These are phyloP conservation scores for Drosophila guanche DNA, from an alignment of 1,140 invertebrate genomes.

Conservation along the genomic window DNA sequence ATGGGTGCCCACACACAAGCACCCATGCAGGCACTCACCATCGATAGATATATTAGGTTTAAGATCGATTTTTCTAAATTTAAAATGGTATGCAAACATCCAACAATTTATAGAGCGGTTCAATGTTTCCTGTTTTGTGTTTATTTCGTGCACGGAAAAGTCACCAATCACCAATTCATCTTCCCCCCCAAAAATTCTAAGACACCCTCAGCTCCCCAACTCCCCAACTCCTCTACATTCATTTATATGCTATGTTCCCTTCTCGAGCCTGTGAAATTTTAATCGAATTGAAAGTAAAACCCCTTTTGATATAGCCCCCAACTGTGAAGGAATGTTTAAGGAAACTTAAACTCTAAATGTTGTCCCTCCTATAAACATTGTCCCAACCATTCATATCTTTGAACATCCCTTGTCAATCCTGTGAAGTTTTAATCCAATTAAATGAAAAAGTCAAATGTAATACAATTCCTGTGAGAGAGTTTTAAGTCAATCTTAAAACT, in stretches of 20 bases:
- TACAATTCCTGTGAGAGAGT: constrained; percentile 47
- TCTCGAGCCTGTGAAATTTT: constrained; percentile 23
- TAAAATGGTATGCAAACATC: constrained; percentile 72
- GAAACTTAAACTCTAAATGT: not conserved
- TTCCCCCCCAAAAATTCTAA: not conserved
- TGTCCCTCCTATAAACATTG: not conserved
- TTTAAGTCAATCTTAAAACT: constrained; percentile 24
- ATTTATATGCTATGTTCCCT: not conserved
- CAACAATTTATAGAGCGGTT: constrained; percentile 81
- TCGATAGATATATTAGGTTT: constrained; percentile 64
- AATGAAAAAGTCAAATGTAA: constrained; percentile 47
- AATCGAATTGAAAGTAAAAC: constrained; percentile 38
- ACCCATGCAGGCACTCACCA: constrained; percentile 44
- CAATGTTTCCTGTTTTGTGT: constrained; percentile 79
- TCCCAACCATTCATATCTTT: not conserved
- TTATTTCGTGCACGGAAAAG: constrained; percentile 71
- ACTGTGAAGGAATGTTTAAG: constrained; percentile 11
- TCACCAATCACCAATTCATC: constrained; percentile 55
- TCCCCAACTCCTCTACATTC: not conserved
- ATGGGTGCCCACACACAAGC: constrained; percentile 8
- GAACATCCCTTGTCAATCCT: not conserved
- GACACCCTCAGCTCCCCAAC: no score
- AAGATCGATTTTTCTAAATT: constrained; percentile 64
- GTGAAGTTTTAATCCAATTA: constrained; percentile 55
- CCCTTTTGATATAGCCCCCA: constrained; percentile 2